Percentiles rank a stretch among this genome's conserved stretches.
These are phyloP conservation scores for Tetrao urogallus DNA, from an alignment of 2,113 vertebrate genomes.

Conservation along the genomic window DNA sequence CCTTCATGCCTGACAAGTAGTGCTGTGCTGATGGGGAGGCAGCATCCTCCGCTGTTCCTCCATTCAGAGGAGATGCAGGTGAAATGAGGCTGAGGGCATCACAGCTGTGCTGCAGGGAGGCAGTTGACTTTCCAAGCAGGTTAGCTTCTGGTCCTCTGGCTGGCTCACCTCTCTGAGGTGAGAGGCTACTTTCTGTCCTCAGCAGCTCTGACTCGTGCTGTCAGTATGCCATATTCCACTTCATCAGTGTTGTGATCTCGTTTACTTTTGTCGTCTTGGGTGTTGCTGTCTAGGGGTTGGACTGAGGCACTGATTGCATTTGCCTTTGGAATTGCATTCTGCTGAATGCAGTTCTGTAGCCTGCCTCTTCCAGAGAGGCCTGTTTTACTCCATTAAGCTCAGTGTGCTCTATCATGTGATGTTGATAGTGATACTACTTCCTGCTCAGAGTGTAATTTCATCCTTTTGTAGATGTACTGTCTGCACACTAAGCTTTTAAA, in stretches of 20 bases:
- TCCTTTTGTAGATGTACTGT: background rate
- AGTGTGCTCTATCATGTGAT: background rate
- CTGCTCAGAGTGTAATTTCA: background rate
- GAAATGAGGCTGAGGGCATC: background rate
- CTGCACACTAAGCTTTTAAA: background rate
- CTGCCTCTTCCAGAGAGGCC: background rate
- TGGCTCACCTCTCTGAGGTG: background rate
- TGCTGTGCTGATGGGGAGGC: background rate
- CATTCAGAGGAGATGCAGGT: fast-evolving
- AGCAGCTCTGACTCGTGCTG: background rate
- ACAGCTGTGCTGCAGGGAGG: background rate
- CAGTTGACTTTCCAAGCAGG: background rate
- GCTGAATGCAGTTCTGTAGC: background rate
- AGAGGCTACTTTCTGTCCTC: background rate
- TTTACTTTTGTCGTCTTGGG: background rate
- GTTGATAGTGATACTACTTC: background rate
- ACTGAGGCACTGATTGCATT: background rate
- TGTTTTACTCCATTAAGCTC: background rate
- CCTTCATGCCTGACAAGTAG: background rate
- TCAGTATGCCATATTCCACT: background rate
- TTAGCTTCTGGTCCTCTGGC: background rate
- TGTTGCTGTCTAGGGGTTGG: background rate
- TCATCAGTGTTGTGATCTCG: background rate
- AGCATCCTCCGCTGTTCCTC: background rate
- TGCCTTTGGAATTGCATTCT: background rate